These are phyloP conservation scores for Tragelaphus imberbis DNA, from an alignment of 2,113 vertebrate genomes.

Conservation along the genomic window DNA sequence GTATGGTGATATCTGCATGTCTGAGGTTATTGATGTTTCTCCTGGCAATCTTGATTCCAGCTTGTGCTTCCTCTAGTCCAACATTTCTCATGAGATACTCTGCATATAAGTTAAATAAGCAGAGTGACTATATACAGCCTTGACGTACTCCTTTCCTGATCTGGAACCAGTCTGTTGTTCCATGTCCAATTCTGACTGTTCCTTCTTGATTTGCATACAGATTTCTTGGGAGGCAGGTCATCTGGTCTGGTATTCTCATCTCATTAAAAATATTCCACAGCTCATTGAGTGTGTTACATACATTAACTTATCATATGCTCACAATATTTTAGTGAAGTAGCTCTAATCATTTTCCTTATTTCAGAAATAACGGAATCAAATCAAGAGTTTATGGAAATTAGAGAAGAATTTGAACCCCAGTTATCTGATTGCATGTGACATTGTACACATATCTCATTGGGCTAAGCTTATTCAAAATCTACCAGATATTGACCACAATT, in stretches of 20 bases:
- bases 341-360: background rate
- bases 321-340: background rate
- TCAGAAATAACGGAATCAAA: background rate
- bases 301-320: background rate
- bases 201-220: background rate
- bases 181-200: background rate
- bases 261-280: background rate
- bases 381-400: background rate
- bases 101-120: background rate
- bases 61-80: background rate
- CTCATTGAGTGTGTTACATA: background rate
- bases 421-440: background rate
- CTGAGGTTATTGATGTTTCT: background rate
- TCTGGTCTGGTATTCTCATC: background rate
- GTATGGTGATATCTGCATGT: background rate
- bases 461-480: background rate
- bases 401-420: background rate
- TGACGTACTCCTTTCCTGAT: background rate
- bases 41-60: background rate
- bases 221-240: background rate
- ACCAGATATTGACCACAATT: background rate
- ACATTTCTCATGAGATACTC: background rate
- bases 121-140: background rate
- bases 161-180: background rate
- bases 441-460: background rate